These are phyloP conservation scores for Ypsolopha scabrella DNA, from an alignment of 2,888 invertebrate species.

Conservation along the genomic window DNA sequence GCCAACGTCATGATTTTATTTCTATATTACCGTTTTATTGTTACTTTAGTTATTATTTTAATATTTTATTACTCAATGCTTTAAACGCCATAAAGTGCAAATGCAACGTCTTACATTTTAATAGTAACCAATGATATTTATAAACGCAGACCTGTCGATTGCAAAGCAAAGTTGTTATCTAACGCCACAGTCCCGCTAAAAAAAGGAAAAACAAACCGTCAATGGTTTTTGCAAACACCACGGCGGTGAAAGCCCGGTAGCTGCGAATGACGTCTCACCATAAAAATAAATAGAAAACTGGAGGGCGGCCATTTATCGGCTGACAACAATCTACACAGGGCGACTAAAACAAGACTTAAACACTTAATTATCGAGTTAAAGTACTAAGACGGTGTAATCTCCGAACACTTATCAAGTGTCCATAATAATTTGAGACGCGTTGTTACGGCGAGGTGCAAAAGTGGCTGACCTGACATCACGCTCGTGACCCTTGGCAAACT, in stretches of 20 bases:
- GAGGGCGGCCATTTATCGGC: slow-evolving; percentile 18
- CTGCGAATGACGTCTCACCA: slow-evolving; percentile 29
- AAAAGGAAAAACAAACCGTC: slow-evolving; percentile 16
- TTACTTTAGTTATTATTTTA: slow-evolving; percentile 55
- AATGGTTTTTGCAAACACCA: slow-evolving; percentile 23
- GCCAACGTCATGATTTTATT: slow-evolving; percentile 51
- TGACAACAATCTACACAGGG: slow-evolving; percentile 27
- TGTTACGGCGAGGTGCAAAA: slow-evolving; percentile 72
- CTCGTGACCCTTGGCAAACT: slow-evolving; percentile 58
- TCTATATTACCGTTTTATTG: slow-evolving; percentile 39
- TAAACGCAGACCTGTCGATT: too few species aligned
- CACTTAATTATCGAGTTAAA: slow-evolving; percentile 67
- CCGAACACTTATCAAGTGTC: slow-evolving; percentile 68
- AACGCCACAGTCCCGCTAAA: neutral
- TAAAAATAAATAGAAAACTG: slow-evolving; percentile 23
- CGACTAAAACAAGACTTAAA: slow-evolving; percentile 27
- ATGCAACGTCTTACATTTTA: neutral
- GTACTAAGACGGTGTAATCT: slow-evolving; percentile 64
- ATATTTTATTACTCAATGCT: slow-evolving; percentile 56
- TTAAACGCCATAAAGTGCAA: slow-evolving; percentile 15
- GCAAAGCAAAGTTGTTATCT: too few species aligned
- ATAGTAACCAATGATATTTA: neutral
- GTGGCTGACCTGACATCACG: slow-evolving; percentile 73
- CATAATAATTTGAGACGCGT: slow-evolving; percentile 72
- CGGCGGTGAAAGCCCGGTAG: slow-evolving; percentile 33